Base-by-base conservation (phyloP, 2,888 invertebrate species). In the Mycalesis mineus region DNA sequence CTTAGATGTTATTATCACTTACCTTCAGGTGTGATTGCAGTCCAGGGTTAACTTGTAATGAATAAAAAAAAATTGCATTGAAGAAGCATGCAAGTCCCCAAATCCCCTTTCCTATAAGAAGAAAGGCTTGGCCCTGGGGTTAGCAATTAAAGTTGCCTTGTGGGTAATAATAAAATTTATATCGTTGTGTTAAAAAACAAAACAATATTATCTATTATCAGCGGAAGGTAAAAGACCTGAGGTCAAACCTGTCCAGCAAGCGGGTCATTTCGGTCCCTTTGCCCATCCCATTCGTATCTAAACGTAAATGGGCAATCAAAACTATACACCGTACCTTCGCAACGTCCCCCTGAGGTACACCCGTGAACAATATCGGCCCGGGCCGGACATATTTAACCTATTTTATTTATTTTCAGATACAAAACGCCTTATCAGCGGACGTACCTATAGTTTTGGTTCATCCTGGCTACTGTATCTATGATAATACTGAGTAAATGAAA, bases 351-450 rank as follows among this genome's bases (percentile, higher is more conserved):
- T 44, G 29, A 29, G 65, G 67, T 69, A 67, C 70, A 62, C 68
- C 70, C 69, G 65, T 68, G 67, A 60, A 67, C 72, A 73, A 73
- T 76, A 71, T 78, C 75, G 73, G 77, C 80, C 80, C 80, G 60
- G 61, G 64, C 80, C 83, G 85, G 87, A 85, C 84, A 82, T 86
- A 87, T 86, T 85, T 84, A 86, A 83, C 80, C 80, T 80, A 86
- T 88, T 88, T 88, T 88, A 88, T 87, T 86, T 87, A 87, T 87
- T 87, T 86, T 81, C 78, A 82, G 85, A 87, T 86, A 87, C 86
- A 85, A 85, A 85, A 84, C 80, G 80, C 82, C 86, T 87, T 87
- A 87, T 87, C 87, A 74, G 76, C 77, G 80, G 77, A 82, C n/a
- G n/a, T n/a, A n/a, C n/a, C n/a, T n/a, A 82, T 82, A 79, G 79